Base-by-base conservation (phyloP, 2,888 invertebrate genomes). In the Synanthedon vespiformis region DNA sequence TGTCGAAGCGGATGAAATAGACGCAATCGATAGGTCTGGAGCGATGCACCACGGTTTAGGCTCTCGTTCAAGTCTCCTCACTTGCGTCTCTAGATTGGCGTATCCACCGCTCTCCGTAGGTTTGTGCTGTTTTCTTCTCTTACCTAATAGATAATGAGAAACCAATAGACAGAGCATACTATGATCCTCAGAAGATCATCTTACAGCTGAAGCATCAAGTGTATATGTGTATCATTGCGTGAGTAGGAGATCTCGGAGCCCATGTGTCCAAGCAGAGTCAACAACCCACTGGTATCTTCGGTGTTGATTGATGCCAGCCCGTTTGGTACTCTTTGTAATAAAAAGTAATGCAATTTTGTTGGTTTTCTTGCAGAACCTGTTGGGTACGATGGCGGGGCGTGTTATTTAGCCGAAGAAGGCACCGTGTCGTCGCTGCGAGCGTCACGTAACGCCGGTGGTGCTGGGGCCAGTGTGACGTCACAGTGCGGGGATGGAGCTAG, bases 81-180 rank as follows among this genome's bases (percentile, higher is more conserved):
- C 60, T 58, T 51, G 55, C 56, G 22, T 58, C 60, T 13, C 55
- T 56, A 18, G 53, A 12, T 53, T 72, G 41, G 70, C 69, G 0
- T 72, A 69, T 41, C 80, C 84, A 1, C 82, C 82, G 5, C 77
- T 82, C 0, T 80, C 83, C 10, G 81, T 81, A 6, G 85, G 85
- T 85, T 22, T 18, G 48, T 48, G 3, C 10, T 34, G 8, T 34
- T 34, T 1, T 34, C 34, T 34, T 8, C 10, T 34, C 10, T 34
- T 34, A 34, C 2, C 10, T 16, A 16, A 16, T 16, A 34, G 2
- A 10, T 10, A 34, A 34, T 5, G 10, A 5, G 34, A 34, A 34
- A 34, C 2, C 34, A 34, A 5, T 34, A 34, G 34, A 34, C 10
- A 34, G 27, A 27, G 27, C 27, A 6, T 27, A 27, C 5, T 6